Conservation (phyloP, 2,797 vertebrate species). For the Notolepis coatsorum region DNA sequence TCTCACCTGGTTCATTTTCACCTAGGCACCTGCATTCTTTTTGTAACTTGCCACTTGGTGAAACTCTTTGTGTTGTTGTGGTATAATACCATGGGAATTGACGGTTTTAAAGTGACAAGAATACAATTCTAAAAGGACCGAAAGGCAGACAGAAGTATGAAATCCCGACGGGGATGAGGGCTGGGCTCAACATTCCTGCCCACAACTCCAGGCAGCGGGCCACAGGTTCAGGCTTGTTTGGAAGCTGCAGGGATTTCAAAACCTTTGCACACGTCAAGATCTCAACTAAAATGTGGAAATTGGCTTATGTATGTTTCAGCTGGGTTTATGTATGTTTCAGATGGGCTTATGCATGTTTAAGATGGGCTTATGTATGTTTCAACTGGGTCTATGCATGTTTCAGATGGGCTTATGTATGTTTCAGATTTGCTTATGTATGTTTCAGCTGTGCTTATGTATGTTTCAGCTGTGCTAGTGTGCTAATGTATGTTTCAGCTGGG, state of each 20-base stretch:
- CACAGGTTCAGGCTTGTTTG: constrained; percentile 70
- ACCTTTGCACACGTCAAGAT: constrained; percentile 28
- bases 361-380: not conserved
- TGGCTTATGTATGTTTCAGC: not conserved
- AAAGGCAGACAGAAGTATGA: not conserved
- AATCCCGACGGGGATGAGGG: not conserved
- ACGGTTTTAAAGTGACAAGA: not conserved
- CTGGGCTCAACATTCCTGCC: constrained; percentile 59
- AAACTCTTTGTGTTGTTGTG: no score
- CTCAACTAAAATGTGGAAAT: not conserved
- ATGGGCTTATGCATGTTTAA: no score
- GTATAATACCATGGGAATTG: constrained; percentile 7
- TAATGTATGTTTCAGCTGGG: not conserved
- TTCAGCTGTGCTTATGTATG: not conserved
- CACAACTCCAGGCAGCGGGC: constrained; percentile 5
- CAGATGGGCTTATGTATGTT: not conserved
- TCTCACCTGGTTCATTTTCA: not conserved
- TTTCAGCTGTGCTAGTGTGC: not conserved
- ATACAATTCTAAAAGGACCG: not conserved
- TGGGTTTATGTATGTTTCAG: no score
- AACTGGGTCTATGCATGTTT: not conserved
- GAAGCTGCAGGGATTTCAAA: constrained; percentile 33
- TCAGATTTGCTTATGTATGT: not conserved
- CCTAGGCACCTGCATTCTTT: constrained; percentile 5
- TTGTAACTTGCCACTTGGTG: constrained; percentile 18